phyloP scores from a whole-genome alignment of 2,888 invertebrate genomes.

The Cephus nigrinus region DNA sequence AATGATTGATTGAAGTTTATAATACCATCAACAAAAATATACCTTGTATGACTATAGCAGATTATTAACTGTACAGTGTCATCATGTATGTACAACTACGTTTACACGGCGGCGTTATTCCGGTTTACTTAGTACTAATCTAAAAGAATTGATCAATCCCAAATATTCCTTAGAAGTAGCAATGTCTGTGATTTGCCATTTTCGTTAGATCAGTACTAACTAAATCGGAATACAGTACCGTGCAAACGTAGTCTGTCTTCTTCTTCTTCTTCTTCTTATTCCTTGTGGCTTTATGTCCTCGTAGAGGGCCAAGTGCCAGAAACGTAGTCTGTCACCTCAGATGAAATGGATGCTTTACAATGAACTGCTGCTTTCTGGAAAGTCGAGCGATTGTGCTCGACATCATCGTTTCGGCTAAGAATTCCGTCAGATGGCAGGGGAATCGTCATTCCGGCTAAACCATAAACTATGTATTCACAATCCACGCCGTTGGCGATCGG shows the following conservation, averaged over 20 bases:
- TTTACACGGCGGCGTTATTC: too few relatives aligned
- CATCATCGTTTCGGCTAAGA: not conserved
- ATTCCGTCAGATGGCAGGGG: not conserved
- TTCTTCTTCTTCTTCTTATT: too few relatives aligned
- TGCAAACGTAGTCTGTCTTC: not conserved
- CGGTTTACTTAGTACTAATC: too few relatives aligned
- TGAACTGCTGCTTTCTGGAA: not conserved
- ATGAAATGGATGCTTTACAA: not conserved
- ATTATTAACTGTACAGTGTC: not conserved
- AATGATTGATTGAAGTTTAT: not conserved
- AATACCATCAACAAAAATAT: not conserved
- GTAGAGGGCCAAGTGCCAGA: too few relatives aligned
- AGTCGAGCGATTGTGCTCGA: not conserved
- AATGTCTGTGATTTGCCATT: too few relatives aligned
- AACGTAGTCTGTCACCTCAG: not conserved
- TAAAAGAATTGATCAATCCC: too few relatives aligned
- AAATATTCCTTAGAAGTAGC: too few relatives aligned
- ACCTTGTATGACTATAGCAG: not conserved
- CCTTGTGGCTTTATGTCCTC: too few relatives aligned
- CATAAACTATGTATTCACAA: not conserved
- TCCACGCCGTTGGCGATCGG: slow-evolving; percentile 23
- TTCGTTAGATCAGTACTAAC: too few relatives aligned
- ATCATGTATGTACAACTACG: too few relatives aligned
- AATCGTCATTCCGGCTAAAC: not conserved
- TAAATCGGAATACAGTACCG: too few relatives aligned